phyloP scores from a whole-genome alignment of 2,888 invertebrate species.

The Rhamphomyia laevipes region DNA sequence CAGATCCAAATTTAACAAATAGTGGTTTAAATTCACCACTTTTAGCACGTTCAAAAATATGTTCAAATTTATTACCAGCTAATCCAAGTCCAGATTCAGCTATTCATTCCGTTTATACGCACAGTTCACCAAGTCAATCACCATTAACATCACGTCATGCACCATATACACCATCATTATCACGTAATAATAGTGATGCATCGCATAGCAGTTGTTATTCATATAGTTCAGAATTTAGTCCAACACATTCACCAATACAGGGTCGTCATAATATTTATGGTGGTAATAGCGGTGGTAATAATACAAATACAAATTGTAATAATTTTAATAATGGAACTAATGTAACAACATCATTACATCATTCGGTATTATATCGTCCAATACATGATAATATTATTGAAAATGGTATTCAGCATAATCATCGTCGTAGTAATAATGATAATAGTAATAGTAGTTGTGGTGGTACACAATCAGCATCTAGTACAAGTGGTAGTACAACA shows the following conservation, averaged over 20 bases:
- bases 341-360: constrained; percentile 33
- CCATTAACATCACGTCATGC: constrained; percentile 75
- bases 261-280: constrained; percentile 40
- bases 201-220: constrained; percentile 83
- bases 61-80: constrained; percentile 50
- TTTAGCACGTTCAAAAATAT: constrained; percentile 48
- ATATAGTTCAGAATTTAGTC: constrained; percentile 71
- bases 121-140: constrained; percentile 72
- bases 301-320: not conserved
- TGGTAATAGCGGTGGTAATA: not conserved
- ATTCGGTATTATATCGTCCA: constrained; percentile 44
- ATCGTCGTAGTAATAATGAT: constrained; percentile 10
- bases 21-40: constrained; percentile 49
- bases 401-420: constrained; percentile 3
- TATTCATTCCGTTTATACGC: constrained; percentile 76
- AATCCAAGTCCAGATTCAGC: constrained; percentile 83
- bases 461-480: too few species aligned
- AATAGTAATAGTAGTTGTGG: not conserved
- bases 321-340: not conserved
- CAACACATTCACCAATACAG: constrained; percentile 82
- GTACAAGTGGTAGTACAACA: constrained; percentile 19
- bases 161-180: constrained; percentile 68
- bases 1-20: too few species aligned
- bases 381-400: constrained; percentile 9
- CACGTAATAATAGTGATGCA: constrained; percentile 83